Base-by-base conservation (phyloP, 1,140 invertebrate genomes). In the Dysdera silvatica region DNA sequence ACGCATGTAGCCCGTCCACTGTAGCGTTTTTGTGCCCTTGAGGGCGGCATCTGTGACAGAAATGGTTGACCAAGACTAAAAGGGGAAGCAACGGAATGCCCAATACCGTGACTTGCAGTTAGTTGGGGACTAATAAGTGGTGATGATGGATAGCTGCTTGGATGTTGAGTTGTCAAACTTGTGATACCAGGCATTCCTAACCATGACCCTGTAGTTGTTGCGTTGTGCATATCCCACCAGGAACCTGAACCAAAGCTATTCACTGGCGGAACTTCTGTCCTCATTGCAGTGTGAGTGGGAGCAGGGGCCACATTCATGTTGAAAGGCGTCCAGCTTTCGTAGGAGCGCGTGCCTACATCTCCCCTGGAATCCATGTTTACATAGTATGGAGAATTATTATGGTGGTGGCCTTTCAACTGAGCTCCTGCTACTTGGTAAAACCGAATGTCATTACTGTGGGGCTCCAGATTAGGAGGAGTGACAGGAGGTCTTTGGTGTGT, bases 1-100 rank as follows among this genome's bases (percentile, higher is more conserved):
- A 97, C 93, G 78, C 95, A 98, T 24, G 94, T 98, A 5, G 94
- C 92, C 23, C 92, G 80, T 0, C 91, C 91, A n/a, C 92, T 94
- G 81, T 97, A 97, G 16, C 94, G 83, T 66, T 93, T 82, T 74
- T 95, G 91, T 16, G 89, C 91, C 41, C 91, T 82, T 1, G 91
- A 89, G 18, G 89, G 90, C 0, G 89, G 88, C 31, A 88, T 87
- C 72, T 89, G 86, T 53, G 69, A 53, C 26, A 67, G 47, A n/a
- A 60, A 51, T 43, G 29, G 80, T 81, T 31, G 78, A 70, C 59
- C 69, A 24, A 71, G 57, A 85, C 74, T 65, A 74, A 85, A 59
- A 80, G 80, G 40, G 86, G 77, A 5, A 85, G 86, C 75, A 88
- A 88, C 32, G 58, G 69, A 35, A 51, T 68, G 28, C n/a, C 83